Conservation (phyloP, 2,113 vertebrate genomes). For the Aplodontia rufa region DNA sequence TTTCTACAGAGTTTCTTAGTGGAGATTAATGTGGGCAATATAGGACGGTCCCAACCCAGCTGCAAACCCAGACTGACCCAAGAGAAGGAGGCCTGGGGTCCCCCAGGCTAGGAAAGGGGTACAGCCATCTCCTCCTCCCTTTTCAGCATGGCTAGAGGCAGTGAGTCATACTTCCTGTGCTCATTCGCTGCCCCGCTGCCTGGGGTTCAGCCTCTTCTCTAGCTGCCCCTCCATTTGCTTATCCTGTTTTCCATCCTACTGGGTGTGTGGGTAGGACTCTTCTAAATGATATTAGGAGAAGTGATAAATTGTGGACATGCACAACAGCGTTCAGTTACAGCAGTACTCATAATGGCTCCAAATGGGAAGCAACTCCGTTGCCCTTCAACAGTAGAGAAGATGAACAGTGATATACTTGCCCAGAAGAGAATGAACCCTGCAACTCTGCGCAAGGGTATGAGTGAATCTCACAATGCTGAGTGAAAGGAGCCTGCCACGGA, state of each 20-base stretch:
- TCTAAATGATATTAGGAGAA: background rate
- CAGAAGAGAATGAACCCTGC: background rate
- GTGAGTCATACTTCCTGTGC: too few relatives aligned
- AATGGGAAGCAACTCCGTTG: background rate
- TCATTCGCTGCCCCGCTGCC: background rate
- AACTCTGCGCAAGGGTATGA: fast-evolving
- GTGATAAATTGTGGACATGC: background rate
- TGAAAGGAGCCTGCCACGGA: background rate
- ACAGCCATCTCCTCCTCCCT: fast-evolving
- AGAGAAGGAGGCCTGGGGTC: background rate
- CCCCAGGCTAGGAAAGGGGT: background rate
- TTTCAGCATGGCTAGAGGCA: background rate
- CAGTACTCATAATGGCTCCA: fast-evolving
- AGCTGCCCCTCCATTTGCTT: background rate
- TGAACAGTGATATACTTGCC: background rate
- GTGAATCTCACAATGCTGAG: background rate
- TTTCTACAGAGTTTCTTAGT: background rate
- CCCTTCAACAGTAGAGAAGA: background rate
- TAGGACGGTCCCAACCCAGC: background rate
- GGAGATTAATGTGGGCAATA: background rate
- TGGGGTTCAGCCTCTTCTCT: background rate
- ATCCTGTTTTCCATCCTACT: background rate
- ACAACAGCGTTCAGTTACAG: too few relatives aligned
- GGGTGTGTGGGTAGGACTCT: background rate
- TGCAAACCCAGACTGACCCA: background rate